These are phyloP conservation scores for Cataglyphis altisquamis DNA, from an alignment of 2,888 invertebrate genomes.

Conservation along the genomic window DNA sequence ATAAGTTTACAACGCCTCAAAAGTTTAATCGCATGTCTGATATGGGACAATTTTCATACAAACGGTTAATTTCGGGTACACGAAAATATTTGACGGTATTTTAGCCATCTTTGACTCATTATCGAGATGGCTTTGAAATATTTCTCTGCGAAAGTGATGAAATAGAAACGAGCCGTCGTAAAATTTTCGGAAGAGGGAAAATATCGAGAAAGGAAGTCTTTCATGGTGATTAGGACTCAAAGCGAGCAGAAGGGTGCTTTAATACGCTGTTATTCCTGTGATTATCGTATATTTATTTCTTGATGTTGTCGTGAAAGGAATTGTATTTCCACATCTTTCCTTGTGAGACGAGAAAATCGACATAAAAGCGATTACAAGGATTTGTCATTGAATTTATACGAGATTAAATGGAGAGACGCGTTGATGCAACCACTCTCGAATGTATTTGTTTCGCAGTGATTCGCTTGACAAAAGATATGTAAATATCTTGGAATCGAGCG, in stretches of 20 bases:
- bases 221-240: neutral
- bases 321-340: neutral
- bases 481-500: neutral
- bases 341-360: slow-evolving; percentile 9
- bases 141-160: slow-evolving; percentile 5
- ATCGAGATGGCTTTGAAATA: neutral
- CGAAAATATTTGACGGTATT: neutral
- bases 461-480: neutral
- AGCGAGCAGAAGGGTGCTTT: neutral
- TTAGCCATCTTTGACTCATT: neutral
- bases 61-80: neutral
- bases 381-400: slow-evolving; percentile 28
- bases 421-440: neutral
- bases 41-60: neutral
- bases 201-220: neutral
- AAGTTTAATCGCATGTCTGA: neutral
- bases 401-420: slow-evolving; percentile 16
- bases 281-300: slow-evolving; percentile 17
- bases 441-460: neutral
- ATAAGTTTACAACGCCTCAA: neutral
- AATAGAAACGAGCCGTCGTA: neutral
- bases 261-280: neutral
- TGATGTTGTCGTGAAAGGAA: neutral
- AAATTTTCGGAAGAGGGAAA: neutral
- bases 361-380: slow-evolving; percentile 28